phyloP scores from a whole-genome alignment of 2,797 vertebrate species.

The Tauraco hartlaubi region DNA sequence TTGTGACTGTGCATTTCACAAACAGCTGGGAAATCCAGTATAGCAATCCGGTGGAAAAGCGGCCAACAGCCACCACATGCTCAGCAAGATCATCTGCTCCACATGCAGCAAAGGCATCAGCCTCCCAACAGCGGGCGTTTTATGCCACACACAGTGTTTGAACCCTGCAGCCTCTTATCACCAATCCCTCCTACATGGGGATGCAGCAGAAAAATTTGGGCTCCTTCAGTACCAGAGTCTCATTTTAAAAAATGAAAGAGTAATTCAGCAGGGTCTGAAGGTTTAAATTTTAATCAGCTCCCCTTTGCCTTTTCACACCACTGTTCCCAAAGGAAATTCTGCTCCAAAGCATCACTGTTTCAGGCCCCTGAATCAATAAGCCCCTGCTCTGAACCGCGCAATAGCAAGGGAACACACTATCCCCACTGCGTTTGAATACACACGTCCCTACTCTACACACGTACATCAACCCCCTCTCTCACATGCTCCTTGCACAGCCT shows the following conservation, averaged over 20 bases:
- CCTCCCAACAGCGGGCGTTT: neutral
- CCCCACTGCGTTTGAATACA: neutral
- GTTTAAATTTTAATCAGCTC: conserved; percentile 73
- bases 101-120: neutral
- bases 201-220: neutral
- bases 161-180: neutral
- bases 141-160: neutral
- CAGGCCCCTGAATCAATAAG: conserved; percentile 67
- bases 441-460: rapidly evolving
- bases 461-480: rapidly evolving
- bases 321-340: conserved; percentile 67
- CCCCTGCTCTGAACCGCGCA: conserved; percentile 57
- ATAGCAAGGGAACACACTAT: neutral
- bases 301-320: conserved; percentile 58
- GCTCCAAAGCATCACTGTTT: conserved; percentile 51
- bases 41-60: neutral
- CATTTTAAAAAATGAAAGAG: conserved; percentile 24
- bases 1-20: neutral
- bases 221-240: neutral
- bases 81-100: neutral
- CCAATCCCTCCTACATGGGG: neutral
- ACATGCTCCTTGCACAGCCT: neutral
- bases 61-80: neutral
- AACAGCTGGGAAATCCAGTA: neutral
- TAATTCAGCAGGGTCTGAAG: conserved; percentile 68